Evolutionary conservation across 2,797 vertebrate genomes (phyloP).

Genomic region (Hippopotamyrus pictus): DNA sequence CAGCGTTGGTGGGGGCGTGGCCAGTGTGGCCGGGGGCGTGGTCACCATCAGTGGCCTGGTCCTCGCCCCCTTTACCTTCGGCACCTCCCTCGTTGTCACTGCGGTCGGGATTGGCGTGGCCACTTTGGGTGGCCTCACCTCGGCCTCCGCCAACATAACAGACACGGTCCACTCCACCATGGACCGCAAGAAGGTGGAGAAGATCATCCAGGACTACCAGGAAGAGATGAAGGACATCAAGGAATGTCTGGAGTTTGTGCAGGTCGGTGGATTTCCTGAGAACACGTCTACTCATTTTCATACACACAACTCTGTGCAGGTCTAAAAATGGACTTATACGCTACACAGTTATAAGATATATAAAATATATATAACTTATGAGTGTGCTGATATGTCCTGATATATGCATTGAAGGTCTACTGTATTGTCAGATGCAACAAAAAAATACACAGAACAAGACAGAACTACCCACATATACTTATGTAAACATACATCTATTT

Average conservation of each 20-base stretch:
- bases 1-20: slow-evolving; percentile 58
- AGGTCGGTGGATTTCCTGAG: slow-evolving; percentile 44
- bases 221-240: slow-evolving; percentile 62
- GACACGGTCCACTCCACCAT: slow-evolving; percentile 64
- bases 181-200: slow-evolving; percentile 64
- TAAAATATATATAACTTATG: background rate
- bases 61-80: slow-evolving; percentile 63
- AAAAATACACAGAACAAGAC: background rate
- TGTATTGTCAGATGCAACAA: background rate
- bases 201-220: slow-evolving; percentile 62
- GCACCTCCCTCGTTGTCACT: slow-evolving; percentile 64
- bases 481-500: background rate
- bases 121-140: slow-evolving; percentile 59
- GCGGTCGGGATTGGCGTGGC: slow-evolving; percentile 63
- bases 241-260: slow-evolving; percentile 61
- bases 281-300: background rate
- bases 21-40: slow-evolving; percentile 60
- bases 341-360: background rate
- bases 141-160: slow-evolving; percentile 63
- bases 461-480: background rate
- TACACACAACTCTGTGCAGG: background rate
- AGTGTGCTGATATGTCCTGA: background rate
- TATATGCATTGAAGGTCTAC: background rate
- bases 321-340: background rate
- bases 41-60: slow-evolving; percentile 65